Base-by-base conservation (phyloP, 2,113 vertebrate genomes). In the Trematocara nigrifrons region DNA sequence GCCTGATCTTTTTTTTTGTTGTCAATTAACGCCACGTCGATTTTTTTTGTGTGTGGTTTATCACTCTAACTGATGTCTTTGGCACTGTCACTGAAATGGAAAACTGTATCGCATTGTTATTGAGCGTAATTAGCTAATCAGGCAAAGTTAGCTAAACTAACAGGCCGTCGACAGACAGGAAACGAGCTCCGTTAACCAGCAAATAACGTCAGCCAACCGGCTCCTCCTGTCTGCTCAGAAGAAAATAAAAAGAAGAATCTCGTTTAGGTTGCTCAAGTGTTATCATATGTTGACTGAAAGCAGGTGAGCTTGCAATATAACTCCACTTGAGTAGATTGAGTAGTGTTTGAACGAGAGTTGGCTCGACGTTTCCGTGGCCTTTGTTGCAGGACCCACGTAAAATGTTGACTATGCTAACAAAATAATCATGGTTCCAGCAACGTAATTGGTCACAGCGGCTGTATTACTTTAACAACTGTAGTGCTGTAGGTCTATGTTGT, bases 261-360 rank as follows among this genome's bases (percentile, higher is more conserved):
- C 47, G 1, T 85, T 61, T 59, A 82, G 74, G 54, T 82, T 47
- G 66, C 89, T 84, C 35, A 56, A 81, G 35, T 56, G 64, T 86
- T 84, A 86, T 91, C 93, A 91, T 91, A 97, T 97, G 96, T 95
- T 97, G 91, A 95, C 96, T 69, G 96, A 96, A 92, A 96, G 85
- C 93, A 96, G 96, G 96, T 96, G 54, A 91, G 92, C 7, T 6
- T 5, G 9, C 4, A 31, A 54, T 74, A 20, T 47, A 10, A 7
- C 2, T 16, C 3, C 8, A 4, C 9, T 6, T 47, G 49, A 35
- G 38, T 1, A 29, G 18, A 31, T 38, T 35, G 59, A 64, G 31
- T 69, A 8, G 12, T 22, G 22, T 18, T 18, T 33, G 10, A 18
- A 64, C 16, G n/a, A 6, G 13, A 16, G 9, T 3, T 38, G 11